Conservation (phyloP, 2,797 vertebrate species). For the Syngnathus rostellatus region DNA sequence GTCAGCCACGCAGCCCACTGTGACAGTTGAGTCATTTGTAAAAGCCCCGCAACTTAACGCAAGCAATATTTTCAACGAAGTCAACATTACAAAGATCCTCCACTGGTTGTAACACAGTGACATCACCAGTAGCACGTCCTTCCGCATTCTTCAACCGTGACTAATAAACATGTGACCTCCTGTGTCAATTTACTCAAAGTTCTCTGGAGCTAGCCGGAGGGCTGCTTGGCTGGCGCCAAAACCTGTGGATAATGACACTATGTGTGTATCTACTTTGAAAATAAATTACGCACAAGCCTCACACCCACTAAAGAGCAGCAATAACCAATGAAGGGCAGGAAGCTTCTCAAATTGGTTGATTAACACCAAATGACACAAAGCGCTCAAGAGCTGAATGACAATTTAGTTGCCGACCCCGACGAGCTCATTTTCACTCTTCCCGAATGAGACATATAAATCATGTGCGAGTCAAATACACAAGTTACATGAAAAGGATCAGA, state of each 20-base stretch:
- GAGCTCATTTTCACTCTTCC: neutral
- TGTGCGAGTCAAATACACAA: neutral
- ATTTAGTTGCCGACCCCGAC: neutral
- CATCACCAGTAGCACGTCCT: slow-evolving; percentile 15
- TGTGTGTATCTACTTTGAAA: slow-evolving; percentile 6
- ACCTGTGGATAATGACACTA: slow-evolving; percentile 12
- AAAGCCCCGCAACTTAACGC: neutral
- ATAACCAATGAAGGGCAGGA: slow-evolving; percentile 6
- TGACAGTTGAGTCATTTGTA: slow-evolving; percentile 15
- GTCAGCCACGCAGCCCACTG: neutral
- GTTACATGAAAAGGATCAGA: slow-evolving; percentile 17
- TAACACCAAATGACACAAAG: neutral
- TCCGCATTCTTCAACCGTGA: slow-evolving; percentile 39
- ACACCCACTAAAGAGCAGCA: neutral
- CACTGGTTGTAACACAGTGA: slow-evolving; percentile 9
- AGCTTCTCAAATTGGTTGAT: slow-evolving; percentile 11
- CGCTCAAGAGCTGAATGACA: neutral
- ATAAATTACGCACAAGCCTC: slow-evolving; percentile 12
- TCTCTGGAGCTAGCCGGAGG: slow-evolving; percentile 5
- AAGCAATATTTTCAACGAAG: slow-evolving; percentile 3
- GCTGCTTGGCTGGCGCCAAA: slow-evolving; percentile 15
- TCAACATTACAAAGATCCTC: neutral
- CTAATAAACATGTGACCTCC: slow-evolving; percentile 39
- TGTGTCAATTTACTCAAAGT: slow-evolving; percentile 36
- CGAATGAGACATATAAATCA: neutral